Evolutionary conservation across 2,113 vertebrate species (phyloP), one percentile per base, ranked within the genome.

Genomic region (Holacanthus passer): DNA sequence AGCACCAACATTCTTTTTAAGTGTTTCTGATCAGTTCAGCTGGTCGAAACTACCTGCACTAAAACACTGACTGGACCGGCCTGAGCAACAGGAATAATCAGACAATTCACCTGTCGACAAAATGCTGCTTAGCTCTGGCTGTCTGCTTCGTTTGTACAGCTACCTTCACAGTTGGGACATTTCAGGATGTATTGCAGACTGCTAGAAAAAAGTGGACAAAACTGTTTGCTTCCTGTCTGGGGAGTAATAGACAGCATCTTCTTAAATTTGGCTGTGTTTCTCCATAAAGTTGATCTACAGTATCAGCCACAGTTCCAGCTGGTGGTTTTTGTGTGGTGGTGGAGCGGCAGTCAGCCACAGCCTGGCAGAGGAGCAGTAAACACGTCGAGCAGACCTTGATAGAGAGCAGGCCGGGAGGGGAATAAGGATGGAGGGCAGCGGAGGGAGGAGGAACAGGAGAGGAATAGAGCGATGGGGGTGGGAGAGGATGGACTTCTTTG

Each of bases 291-390:
- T 83, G 81, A 83, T 65, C 13, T 64, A 73, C 24, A 39, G 52
- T 16, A 65, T 65, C 39, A 65, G 65, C 53, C 24, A 22, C 59
- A 29, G 50, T 29, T 67, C 22, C 29, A 55, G 68, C 5, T 11
- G 0, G 19, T 24, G 56, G 35, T 20, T 56, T 55, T 3, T 59
- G 48, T 66, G 60, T 59, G 24, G n/a, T 50, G 69, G 58, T 7
- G n/a, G 16, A 17, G 37, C 37, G 2, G 53, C 37, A 45, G 55
- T 58, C 31, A 43, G 65, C 45, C 27, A 29, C n/a, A 35, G 58
- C 27, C 62, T 62, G 67, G 47, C 81, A 78, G 45, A 52, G 53
- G 35, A 48, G n/a, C 69, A 63, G 82, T 79, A 73, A 84, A 73
- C 69, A 79, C 31, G 37, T 74, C 69, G 27, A 69, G 37, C 37